Evolutionary conservation across 2,113 vertebrate species (phyloP), one percentile per base, ranked within the genome.

Genomic region (Vimba vimba): DNA sequence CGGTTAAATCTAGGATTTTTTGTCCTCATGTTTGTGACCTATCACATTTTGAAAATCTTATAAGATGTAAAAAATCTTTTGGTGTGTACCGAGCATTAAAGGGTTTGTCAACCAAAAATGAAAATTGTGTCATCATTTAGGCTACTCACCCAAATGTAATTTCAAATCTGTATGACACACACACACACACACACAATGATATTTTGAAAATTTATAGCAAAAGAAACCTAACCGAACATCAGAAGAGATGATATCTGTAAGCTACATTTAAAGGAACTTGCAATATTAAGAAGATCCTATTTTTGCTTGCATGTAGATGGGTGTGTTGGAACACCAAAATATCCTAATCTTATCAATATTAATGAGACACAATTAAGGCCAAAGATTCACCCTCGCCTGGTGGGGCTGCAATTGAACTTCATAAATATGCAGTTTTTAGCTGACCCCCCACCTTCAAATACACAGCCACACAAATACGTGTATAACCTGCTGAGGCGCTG

Each of bases 361-460:
- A 83, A 91, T 91, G 50, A 91, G 55, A 79, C 79, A 84, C 87
- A 90, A 91, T 90, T 89, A 91, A 86, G 87, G 84, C 86, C 87
- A 86, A 86, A 75, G 82, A 64, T 86, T 89, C 68, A 52, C 68
- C 82, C 57, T 62, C 82, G 52, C 43, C 86, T 86, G 66, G 66
- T 74, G 87, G 82, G 87, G 81, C 71, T 79, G 82, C 79, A 85
- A 84, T 86, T 86, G 71, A 77, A 75, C 68, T 86, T 85, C 82
- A 88, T 88, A 88, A 88, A 91, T 91, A 89, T 91, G 83, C 83
- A 86, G 79, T 87, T 73, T 71, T 68, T 68, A 47, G 43, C 75
- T 85, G 83, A 89, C 83, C 79, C 86, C 69, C 68, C 55, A 86
- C 39, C 50, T 71, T 30, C 27, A 86, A 69, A 84, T 21, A 87